phyloP scores from a whole-genome alignment of 2,113 vertebrate genomes.

The Cricetomys ansorgei region DNA sequence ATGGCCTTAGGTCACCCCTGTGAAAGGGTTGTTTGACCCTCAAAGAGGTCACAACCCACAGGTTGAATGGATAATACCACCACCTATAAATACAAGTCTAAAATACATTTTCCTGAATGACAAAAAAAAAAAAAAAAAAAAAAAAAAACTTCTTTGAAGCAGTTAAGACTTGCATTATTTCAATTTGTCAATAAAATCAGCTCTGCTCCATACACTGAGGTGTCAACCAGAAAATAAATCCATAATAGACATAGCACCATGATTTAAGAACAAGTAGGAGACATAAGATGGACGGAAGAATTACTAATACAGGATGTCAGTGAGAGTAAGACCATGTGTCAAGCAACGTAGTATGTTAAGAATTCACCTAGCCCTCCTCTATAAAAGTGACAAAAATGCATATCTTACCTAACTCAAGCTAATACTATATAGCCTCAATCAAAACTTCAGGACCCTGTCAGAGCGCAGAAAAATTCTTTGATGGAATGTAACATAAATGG shows the following conservation, averaged over 20 bases:
- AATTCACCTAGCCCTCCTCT: background rate
- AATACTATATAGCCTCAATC: background rate
- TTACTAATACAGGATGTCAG: background rate
- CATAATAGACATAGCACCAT: background rate
- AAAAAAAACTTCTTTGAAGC: background rate
- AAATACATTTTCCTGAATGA: background rate
- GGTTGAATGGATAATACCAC: background rate
- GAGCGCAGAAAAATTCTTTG: background rate
- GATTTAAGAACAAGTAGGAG: background rate
- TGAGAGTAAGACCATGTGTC: background rate
- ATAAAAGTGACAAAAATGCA: background rate
- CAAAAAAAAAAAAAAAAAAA: too few species aligned
- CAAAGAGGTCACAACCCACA: too few species aligned
- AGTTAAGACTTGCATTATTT: background rate
- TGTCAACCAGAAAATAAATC: background rate
- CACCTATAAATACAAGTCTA: background rate
- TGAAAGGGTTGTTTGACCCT: too few species aligned
- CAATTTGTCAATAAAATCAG: background rate
- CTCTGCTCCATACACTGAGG: background rate
- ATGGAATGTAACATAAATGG: background rate
- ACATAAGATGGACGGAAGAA: slow-evolving; percentile 7
- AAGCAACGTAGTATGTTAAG: background rate
- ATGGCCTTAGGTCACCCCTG: too few species aligned
- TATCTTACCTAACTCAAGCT: background rate
- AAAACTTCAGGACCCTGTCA: background rate